Evolutionary conservation across 2,888 invertebrate genomes (phyloP), one percentile per base, ranked within the genome.

Genomic region (Pimpla rufipes): DNA sequence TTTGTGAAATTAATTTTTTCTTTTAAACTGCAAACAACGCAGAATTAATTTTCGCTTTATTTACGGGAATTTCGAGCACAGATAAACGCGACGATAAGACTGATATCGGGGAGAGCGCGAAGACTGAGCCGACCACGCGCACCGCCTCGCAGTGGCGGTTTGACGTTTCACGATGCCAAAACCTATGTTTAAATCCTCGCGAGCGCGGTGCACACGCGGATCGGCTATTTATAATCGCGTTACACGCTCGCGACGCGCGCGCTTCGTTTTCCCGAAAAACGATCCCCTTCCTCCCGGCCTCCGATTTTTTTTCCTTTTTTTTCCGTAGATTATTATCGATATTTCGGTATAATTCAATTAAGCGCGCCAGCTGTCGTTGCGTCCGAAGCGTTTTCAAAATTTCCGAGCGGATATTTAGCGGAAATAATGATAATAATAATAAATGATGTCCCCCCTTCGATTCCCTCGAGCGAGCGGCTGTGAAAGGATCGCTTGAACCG

Each of bases 141-240:
- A 86, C 87, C 88, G 90, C 89, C 90, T 90, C 89, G 89, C 90
- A 88, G 90, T 90, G 90, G 89, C 91, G 90, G 87, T 92, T 92
- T 92, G 92, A 92, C 92, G 92, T 92, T 92, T 92, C 88, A 74
- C 89, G 87, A 89, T 92, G 92, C 92, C 92, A 92, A 92, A 92
- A 92, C 83, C 92, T 92, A 92, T 91, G 92, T 92, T 92, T 92
- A 92, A 92, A 92, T 91, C 91, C 91, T 90, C 88, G 89, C 79
- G 89, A 89, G 88, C 90, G 88, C 90, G 88, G 88, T 84, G 87
- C 88, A 88, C 90, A 90, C 88, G 90, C 90, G 90, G 89, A 89
- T 85, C 81, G 83, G 86, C 88, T 92, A 92, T 92, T 92, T 91
- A 90, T 92, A 92, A 79, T 84, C 84, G 86, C 86, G 88, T 87